Percentiles rank a stretch among this genome's conserved stretches.
These are phyloP conservation scores for Drosophila kanekoi DNA, from an alignment of 2,888 invertebrate species.

Conservation along the genomic window DNA sequence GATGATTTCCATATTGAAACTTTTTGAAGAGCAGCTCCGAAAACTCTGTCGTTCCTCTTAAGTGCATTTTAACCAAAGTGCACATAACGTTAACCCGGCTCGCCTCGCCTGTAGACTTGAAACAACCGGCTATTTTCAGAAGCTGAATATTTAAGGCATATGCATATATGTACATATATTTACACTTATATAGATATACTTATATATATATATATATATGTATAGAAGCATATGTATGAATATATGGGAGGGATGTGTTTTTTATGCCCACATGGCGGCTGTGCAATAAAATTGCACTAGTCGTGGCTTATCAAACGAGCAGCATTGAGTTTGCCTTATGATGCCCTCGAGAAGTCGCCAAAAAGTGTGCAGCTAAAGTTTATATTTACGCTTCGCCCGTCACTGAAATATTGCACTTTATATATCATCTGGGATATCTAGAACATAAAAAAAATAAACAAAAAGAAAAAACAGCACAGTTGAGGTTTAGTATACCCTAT, in stretches of 20 bases:
- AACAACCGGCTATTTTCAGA: conserved; percentile 15
- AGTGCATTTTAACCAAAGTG: background rate
- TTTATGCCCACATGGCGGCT: conserved; percentile 20
- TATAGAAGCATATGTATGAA: conserved; percentile 39
- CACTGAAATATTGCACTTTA: conserved; percentile 73
- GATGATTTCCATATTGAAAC: conserved; percentile 13
- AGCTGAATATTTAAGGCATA: conserved; percentile 53
- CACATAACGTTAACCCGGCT: background rate
- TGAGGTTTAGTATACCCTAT: conserved; percentile 2
- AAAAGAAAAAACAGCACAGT: background rate
- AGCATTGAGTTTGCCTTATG: conserved; percentile 47
- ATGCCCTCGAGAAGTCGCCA: conserved; percentile 48
- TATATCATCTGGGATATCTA: conserved; percentile 61
- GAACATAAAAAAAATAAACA: background rate
- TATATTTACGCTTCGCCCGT: conserved; percentile 59
- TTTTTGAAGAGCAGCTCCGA: conserved; percentile 26
- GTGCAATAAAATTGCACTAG: conserved; percentile 51
- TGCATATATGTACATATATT: conserved; percentile 38
- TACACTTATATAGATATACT: no score
- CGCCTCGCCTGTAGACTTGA: background rate
- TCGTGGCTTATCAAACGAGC: conserved; percentile 66
- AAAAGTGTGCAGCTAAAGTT: conserved; percentile 46
- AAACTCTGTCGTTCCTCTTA: background rate
- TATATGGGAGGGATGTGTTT: conserved; percentile 10
- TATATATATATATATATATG: conserved; percentile 36